Evolutionary conservation across 2,888 invertebrate genomes (phyloP), one percentile per base, ranked within the genome.

Genomic region (Trichogramma evanescens): DNA sequence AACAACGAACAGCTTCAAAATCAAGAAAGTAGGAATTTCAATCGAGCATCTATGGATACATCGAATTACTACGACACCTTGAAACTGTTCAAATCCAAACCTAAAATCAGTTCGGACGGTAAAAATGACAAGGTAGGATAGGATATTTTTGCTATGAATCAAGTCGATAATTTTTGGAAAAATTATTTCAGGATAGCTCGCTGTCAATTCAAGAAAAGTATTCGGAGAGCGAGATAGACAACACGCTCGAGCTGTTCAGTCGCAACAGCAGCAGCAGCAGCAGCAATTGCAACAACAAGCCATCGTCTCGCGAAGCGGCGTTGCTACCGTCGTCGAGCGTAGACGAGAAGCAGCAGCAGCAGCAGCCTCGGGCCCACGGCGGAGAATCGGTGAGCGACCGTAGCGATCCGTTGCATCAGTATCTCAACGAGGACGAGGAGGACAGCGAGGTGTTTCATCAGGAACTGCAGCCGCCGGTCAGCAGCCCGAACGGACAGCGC

Each of bases 361-460:
- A 43, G 7, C 78, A 78, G 42, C 80, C 77, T 66, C 78, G 78
- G 56, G 76, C 76, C 51, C 71, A 78, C 44, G 76, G 76, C 4
- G 26, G 26, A 26, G 83, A 86, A 76, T 80, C 86, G 0, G 84
- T 90, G 4, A 83, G 86, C 54, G 92, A 92, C 75, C 88, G 87
- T 67, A 91, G 91, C 63, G 95, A 95, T 80, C 95, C 95, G 0
- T 78, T 95, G 52, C 88, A 77, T 61, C 80, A 75, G 61, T 84
- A 81, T 73, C 77, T 80, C 67, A 81, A 74, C 61, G 80, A 69
- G 48, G 79, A 78, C 50, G 65, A 81, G 39, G 65, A 81, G 39
- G 80, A 81, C 0, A 80, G 80, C 40, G 80, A 80, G 38, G 79
- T 74, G 0, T 72, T 76, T 56, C 69, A 71, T 53, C 69, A 69